Conservation (phyloP, 2,113 vertebrate genomes). For the Austrofundulus limnaeus region DNA sequence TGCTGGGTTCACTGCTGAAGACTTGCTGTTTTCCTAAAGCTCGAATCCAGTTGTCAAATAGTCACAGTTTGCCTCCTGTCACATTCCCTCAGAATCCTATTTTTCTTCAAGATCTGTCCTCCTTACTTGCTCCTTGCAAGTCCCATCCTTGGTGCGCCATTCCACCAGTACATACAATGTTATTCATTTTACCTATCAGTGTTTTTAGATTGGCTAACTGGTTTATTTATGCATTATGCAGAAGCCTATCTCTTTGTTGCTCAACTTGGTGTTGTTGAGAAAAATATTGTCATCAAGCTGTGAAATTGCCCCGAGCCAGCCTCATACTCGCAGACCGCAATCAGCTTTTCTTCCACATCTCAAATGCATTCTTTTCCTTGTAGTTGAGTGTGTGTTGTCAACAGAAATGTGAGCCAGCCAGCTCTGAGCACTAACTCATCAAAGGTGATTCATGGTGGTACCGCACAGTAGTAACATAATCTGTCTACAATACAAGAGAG, state of each 20-base stretch:
- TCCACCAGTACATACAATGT: neutral
- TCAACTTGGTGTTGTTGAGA: conserved; percentile 3
- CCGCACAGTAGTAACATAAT: conserved; percentile 58
- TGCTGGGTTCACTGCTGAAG: neutral
- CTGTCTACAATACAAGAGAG: conserved; percentile 58
- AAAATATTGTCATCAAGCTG: conserved; percentile 13
- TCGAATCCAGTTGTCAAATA: neutral
- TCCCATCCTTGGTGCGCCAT: neutral
- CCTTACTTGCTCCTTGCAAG: too few species aligned
- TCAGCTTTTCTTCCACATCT: conserved; percentile 13
- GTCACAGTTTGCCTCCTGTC: neutral
- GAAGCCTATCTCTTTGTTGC: conserved; percentile 9
- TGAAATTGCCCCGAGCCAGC: conserved; percentile 1
- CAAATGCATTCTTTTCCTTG: conserved; percentile 20
- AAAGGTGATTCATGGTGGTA: conserved; percentile 66
- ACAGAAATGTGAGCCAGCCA: conserved; percentile 69
- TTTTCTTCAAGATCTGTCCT: neutral
- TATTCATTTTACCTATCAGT: neutral
- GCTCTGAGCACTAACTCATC: conserved; percentile 56
- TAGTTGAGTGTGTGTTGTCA: conserved; percentile 27
- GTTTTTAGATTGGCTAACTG: neutral
- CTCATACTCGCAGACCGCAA: conserved; percentile 6
- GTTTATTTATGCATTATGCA: neutral
- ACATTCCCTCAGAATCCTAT: too few species aligned
- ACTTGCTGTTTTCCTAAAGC: neutral